Percentiles rank a stretch among this genome's conserved stretches.
These are phyloP conservation scores for Microtus montanus DNA, from an alignment of 2,113 vertebrate species.

Conservation along the genomic window DNA sequence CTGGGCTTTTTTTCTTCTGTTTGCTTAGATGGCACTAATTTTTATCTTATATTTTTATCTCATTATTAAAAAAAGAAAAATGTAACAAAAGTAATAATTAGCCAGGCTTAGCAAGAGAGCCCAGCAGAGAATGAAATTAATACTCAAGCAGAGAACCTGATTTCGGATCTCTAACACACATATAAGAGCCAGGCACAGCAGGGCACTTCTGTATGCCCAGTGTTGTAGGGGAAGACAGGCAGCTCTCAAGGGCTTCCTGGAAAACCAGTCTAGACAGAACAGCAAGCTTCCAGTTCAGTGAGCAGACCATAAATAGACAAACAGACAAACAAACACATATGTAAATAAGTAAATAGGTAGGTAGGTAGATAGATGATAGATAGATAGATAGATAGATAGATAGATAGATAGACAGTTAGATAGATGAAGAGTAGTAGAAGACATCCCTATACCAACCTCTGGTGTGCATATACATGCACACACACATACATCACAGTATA, in stretches of 20 bases:
- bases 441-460: not conserved
- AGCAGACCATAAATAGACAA: not conserved
- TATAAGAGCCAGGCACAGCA: too few species aligned
- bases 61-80: not conserved
- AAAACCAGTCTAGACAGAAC: not conserved
- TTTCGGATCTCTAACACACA: not conserved
- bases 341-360: not conserved
- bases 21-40: not conserved
- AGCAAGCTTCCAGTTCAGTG: not conserved
- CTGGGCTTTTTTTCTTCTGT: not conserved
- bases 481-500: not conserved
- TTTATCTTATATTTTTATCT: not conserved
- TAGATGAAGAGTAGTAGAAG: not conserved
- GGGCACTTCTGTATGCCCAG: not conserved
- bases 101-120: not conserved
- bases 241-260: not conserved
- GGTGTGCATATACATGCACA: not conserved
- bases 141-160: not conserved
- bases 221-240: not conserved
- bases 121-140: not conserved
- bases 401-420: not conserved
- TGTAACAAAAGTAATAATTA: not conserved
- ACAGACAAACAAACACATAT: too few species aligned
- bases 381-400: not conserved
- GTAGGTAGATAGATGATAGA: not conserved